These are phyloP conservation scores for Cyphomyrmex costatus DNA, from an alignment of 1,140 invertebrate species.

Conservation along the genomic window DNA sequence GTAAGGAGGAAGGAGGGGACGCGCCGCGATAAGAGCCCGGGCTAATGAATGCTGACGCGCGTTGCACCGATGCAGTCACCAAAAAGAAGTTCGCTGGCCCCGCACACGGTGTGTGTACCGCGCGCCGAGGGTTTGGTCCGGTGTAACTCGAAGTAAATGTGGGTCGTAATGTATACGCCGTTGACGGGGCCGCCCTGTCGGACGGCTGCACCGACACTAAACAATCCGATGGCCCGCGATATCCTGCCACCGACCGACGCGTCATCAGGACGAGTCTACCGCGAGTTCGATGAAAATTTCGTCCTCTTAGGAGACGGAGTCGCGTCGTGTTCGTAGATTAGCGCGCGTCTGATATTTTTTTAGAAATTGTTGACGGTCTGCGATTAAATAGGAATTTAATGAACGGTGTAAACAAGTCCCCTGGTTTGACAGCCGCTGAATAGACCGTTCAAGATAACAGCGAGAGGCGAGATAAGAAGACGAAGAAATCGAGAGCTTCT, in stretches of 20 bases:
- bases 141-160: conserved; percentile 77
- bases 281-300: conserved; percentile 57
- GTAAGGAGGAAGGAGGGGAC: conserved; percentile 39
- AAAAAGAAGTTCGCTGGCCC: conserved; percentile 58
- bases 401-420: conserved; percentile 49
- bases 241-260: conserved; percentile 80
- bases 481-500: conserved; percentile 22
- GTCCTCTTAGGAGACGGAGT: conserved; percentile 23
- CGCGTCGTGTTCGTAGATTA: conserved; percentile 33
- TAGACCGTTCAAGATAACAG: conserved; percentile 8
- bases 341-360: conserved; percentile 20
- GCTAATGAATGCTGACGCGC: conserved; percentile 75
- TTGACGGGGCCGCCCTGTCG: conserved; percentile 82
- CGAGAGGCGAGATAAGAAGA: background rate
- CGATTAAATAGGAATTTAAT: conserved; percentile 54
- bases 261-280: conserved; percentile 76
- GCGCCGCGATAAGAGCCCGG: conserved; percentile 54
- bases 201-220: conserved; percentile 83
- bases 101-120: conserved; percentile 14
- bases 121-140: conserved; percentile 43
- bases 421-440: conserved; percentile 25
- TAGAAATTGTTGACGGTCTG: conserved; percentile 12
- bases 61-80: conserved; percentile 61
- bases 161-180: conserved; percentile 82
- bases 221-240: conserved; percentile 84